phyloP scores from a whole-genome alignment of 92 coral and sea anemone species.

The Porites evermanni region DNA sequence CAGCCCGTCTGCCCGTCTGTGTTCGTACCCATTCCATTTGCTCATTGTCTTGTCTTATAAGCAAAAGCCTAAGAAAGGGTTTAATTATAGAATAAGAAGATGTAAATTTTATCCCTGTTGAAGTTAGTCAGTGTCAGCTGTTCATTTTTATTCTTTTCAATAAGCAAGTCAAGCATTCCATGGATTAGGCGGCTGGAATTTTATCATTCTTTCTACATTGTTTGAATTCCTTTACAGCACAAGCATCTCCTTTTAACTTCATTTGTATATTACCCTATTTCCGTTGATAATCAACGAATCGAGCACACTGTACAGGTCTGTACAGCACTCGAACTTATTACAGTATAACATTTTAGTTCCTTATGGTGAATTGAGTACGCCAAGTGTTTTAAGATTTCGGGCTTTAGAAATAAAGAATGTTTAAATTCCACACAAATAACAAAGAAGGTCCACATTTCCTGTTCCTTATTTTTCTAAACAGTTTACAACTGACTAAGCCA shows the following conservation, averaged over 20 bases:
- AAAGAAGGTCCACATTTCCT: too few relatives aligned
- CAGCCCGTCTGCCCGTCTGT: too few relatives aligned
- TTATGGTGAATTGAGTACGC: too few relatives aligned
- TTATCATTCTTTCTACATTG: slow-evolving; percentile 18
- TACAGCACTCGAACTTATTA: background rate
- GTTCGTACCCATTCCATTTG: too few relatives aligned
- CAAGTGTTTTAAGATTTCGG: too few relatives aligned
- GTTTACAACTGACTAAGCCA: too few relatives aligned
- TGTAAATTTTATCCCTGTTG: too few relatives aligned
- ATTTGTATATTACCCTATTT: background rate
- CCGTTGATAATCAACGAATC: background rate
- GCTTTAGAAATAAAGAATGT: too few relatives aligned
- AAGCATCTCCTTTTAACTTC: background rate
- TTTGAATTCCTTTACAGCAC: slow-evolving; percentile 29
- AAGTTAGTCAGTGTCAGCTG: slow-evolving; percentile 4
- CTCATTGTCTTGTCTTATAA: too few relatives aligned
- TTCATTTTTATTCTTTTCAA: slow-evolving; percentile 1
- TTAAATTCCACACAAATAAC: too few relatives aligned
- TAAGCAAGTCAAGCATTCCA: slow-evolving; percentile 9
- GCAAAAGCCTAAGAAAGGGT: background rate
- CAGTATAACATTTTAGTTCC: too few relatives aligned
- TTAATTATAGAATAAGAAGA: background rate
- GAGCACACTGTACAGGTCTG: background rate
- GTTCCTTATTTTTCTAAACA: too few relatives aligned
- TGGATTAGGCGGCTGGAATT: background rate